phyloP scores from a whole-genome alignment of 1,140 invertebrate species.

The Drosophila sulfurigaster region DNA sequence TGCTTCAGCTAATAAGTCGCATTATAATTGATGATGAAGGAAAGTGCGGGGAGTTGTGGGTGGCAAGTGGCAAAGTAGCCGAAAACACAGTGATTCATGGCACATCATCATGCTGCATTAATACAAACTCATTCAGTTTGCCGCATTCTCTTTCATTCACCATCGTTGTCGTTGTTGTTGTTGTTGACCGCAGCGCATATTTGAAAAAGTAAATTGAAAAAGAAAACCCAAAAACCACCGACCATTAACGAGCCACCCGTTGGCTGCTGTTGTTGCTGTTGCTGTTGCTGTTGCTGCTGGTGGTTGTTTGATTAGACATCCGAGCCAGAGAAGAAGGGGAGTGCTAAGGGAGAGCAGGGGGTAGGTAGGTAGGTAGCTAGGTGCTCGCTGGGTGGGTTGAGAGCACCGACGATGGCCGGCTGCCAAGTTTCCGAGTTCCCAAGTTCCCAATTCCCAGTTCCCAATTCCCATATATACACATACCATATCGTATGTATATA shows the following conservation, averaged over 20 bases:
- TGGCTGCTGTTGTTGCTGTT: background rate
- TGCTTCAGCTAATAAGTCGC: background rate
- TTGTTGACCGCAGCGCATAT: background rate
- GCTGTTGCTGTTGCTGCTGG: too few species aligned
- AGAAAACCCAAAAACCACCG: constrained; percentile 19
- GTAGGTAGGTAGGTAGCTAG: background rate
- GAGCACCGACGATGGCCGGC: constrained; percentile 2
- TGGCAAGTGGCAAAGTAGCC: constrained; percentile 5
- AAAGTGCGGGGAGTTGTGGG: background rate
- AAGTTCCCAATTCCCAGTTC: constrained; percentile 31
- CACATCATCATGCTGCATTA: background rate
- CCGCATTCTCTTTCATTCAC: background rate
- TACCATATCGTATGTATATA: too few species aligned
- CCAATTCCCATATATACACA: constrained; percentile 30
- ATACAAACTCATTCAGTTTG: background rate
- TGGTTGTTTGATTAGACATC: constrained; percentile 42
- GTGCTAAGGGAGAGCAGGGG: background rate
- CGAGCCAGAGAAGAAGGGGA: background rate
- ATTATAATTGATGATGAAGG: background rate
- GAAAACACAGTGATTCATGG: constrained; percentile 13
- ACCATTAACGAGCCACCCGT: constrained; percentile 25
- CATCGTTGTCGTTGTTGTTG: background rate
- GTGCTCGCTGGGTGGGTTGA: background rate
- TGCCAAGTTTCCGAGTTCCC: constrained; percentile 33
- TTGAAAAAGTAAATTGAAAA: constrained; percentile 28